A percentile compares a stretch with the other conserved stretches of the same genome.
Conservation (phyloP, 2,888 invertebrate species). For the Trachelus troglodyta region DNA sequence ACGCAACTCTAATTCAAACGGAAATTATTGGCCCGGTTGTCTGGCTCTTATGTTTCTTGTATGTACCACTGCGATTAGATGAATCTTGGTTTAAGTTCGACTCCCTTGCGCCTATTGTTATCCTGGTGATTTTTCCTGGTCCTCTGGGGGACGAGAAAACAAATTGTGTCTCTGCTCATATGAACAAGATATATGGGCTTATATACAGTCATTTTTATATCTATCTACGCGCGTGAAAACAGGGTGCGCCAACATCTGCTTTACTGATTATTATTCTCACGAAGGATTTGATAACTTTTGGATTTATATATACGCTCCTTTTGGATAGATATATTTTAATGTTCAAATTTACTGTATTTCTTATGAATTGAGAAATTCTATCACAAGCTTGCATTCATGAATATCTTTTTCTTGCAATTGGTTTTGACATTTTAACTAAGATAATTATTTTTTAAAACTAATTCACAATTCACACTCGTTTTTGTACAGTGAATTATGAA, state of each 20-base stretch:
- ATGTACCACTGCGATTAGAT: not conserved
- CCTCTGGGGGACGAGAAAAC: not conserved
- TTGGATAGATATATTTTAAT: not conserved
- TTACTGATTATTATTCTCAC: not conserved
- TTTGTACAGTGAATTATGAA: not conserved
- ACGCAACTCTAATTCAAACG: conserved; percentile 2
- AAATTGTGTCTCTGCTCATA: not conserved
- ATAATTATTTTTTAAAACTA: not conserved
- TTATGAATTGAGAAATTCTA: not conserved
- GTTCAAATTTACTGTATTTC: not conserved
- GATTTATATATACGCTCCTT: not conserved
- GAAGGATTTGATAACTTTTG: not conserved
- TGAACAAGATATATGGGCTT: not conserved
- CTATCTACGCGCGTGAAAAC: not conserved
- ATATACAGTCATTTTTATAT: not conserved
- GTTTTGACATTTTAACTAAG: not conserved
- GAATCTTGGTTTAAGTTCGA: not conserved
- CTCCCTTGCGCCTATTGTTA: not conserved
- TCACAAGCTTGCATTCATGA: not conserved
- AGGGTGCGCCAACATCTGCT: not conserved
- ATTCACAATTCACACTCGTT: not conserved
- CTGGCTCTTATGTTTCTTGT: not conserved
- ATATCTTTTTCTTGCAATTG: not conserved
- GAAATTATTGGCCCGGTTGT: not conserved
- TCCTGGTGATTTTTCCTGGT: not conserved